Evolutionary conservation across 1,140 invertebrate species (phyloP), one percentile per base, ranked within the genome.

Genomic region (Aplysia californica): DNA sequence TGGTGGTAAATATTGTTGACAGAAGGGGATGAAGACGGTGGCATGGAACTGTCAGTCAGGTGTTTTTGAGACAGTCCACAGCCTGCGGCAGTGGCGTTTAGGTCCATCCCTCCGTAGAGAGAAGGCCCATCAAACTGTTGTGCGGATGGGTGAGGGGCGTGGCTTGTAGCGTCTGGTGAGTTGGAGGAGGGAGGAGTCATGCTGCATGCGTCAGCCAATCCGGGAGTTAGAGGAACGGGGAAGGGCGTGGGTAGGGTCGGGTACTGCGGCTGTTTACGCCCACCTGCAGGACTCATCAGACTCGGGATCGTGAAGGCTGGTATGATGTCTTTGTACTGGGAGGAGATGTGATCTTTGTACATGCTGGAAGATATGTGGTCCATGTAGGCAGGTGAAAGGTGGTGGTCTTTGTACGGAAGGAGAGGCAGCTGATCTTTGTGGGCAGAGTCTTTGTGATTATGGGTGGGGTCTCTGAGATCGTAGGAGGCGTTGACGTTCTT

Each of bases 121-220:
- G 65, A 68, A 68, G 66, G 68, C 55, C 68, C 39, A 74, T 2
- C 44, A 38, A 0, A 64, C 70, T 50, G 39, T 69, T 55, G 21
- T 41, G 35, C 4, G 66, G 58, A 1, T 86, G 86, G 21, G 79
- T 75, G 78, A 87, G 86, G 6, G 84, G 83, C 15, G 86, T 81
- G 20, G 84, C 79, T 93, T 87, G 95, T 96, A 83, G 97, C 96
- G 61, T 96, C 92, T 0, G 97, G 97, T 10, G 96, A 98, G 0
- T 98, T 96, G 1, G 96, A 97, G 0, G 96, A 96, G 18, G 97
- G 96, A 59, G 96, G 97, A 0, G 96, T 98, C 95, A 98, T 97
- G 33, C 80, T 78, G 79, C 84, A 88, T 31, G 85, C 83, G 29
- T 79, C 56, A 35, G 23, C 56, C 26, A n/a, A 35, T 50, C 58